Evolutionary conservation across 2,113 vertebrate species (phyloP), one percentile per base, ranked within the genome.

Genomic region (Australoheros scitulus): DNA sequence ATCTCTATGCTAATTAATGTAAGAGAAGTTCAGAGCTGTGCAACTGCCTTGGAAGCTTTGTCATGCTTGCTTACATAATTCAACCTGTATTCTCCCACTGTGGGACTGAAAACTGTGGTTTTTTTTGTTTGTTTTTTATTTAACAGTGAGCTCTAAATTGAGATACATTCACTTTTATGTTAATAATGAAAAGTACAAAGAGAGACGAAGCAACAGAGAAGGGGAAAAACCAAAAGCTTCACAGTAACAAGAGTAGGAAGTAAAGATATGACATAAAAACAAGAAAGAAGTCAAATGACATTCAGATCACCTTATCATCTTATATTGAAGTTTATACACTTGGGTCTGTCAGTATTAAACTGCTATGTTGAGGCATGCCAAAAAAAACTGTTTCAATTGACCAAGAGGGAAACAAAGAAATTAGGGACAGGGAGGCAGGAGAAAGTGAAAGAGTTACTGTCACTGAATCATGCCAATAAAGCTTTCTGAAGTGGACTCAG

Each of bases 31-130:
- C 55, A 29, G 55, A 85, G 72, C 61, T 34, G 29, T 7, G 36
- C 22, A 76, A 41, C 59, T 38, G 83, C 75, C 79, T 5, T 80
- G 36, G 82, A 90, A 80, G 87, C 82, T 2, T 9, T 70, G 76
- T 26, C 59, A 64, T 43, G 17, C 75, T 83, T 61, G 70, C 41
- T 79, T n/a, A 88, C 61, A 90, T 88, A 79, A 29, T 79, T 68
- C 32, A 13, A 43, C 50, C 80, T 43, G 57, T 72, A 56, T 61
- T 29, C 47, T 82, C 65, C 26, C 29, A 15, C 29, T n/a, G 59
- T 56, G 47, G 57, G 60, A 22, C 65, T 11, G 72, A 22, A 43
- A 76, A 63, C 76, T 47, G 61, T 29, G 43, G 32, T 20, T 17
- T 70, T 0, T 11, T 52, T 20, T n/a, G n/a, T n/a, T n/a, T n/a